Base-by-base conservation (phyloP, 2,113 vertebrate species). In the Charadrius vociferus region DNA sequence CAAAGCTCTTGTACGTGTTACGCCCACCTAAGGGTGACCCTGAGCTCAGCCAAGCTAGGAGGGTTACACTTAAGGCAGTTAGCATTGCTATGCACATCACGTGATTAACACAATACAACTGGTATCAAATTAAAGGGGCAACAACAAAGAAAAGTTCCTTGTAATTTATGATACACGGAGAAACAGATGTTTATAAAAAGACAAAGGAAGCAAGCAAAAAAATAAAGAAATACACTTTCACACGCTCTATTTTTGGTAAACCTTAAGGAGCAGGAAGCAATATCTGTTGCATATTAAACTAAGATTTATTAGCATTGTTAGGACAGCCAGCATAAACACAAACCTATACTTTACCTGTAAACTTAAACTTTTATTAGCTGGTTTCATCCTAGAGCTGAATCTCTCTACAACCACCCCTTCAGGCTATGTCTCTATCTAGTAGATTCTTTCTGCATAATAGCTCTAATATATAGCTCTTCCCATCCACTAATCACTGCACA, bases 401-500 rank as follows among this genome's bases (percentile, higher is more conserved):
- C 13, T 66, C 62, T 58, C 68, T 89, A 55, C 34, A 86, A 61
- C 37, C 52, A 81, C 11, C 14, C 45, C 47, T 91, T 71, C 11
- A 3, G 72, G 78, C 50, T 66, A 74, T 68, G 55, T 85, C 73
- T 86, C 50, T 85, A 24, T 61, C 39, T 68, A 78, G 75, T 10
- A 91, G 56, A 85, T 82, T 65, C 45, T 67, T 91, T 71, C 72
- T 96, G 53, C n/a, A 13, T 41, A 94, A 74, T 50, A 86, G 66
- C 34, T 86, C 81, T 84, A 93, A 87, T 88, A 79, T 47, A 91
- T 37, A 73, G 63, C 55, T 89, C 63, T 94, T 86, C 37, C 37
- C n/a, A 93, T 95, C 62, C 41, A 63, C 74, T 95, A 93, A 94
- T 95, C 78, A 87, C 14, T 4, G 84, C 84, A 62, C 63, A 86